Evolutionary conservation across 2,888 invertebrate genomes (phyloP).

Genomic region (Aspidiotus destructor): DNA sequence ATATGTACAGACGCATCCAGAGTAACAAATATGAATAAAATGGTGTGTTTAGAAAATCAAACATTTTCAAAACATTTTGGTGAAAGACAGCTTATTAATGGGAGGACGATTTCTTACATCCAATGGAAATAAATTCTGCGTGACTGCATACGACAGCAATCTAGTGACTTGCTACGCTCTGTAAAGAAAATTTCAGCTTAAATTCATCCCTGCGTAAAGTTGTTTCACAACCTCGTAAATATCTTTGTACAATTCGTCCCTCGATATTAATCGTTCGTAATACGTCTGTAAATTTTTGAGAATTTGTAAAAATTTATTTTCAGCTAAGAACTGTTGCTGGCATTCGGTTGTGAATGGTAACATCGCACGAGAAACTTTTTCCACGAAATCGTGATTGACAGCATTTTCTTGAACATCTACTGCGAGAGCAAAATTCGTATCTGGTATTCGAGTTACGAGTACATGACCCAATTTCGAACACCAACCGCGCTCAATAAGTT

Average conservation of each 20-base stretch:
- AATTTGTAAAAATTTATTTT: not conserved
- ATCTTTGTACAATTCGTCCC: conserved; percentile 1
- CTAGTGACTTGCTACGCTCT: conserved; percentile 38
- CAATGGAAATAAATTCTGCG: conserved; percentile 39
- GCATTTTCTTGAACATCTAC: not conserved
- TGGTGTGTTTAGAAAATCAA: conserved; percentile 35
- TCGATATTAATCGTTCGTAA: conserved; percentile 15
- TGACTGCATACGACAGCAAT: conserved; percentile 39
- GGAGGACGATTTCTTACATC: conserved; percentile 39
- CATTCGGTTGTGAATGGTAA: conserved; percentile 10
- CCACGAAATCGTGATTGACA: conserved; percentile 23
- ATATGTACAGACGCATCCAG: no score
- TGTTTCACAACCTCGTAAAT: conserved; percentile 9
- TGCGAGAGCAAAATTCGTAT: not conserved
- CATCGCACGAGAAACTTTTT: conserved; percentile 21
- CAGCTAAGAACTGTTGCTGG: not conserved
- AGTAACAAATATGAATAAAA: no score
- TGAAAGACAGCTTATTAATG: conserved; percentile 39
- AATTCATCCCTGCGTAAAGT: conserved; percentile 5
- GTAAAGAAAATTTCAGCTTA: conserved; percentile 11
- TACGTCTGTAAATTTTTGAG: conserved; percentile 13
- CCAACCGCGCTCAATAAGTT: conserved; percentile 37
- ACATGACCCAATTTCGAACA: conserved; percentile 28
- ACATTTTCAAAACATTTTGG: conserved; percentile 37
- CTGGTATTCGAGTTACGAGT: not conserved